phyloP scores from a whole-genome alignment of 2,888 invertebrate species.

The Blomia tropicalis region DNA sequence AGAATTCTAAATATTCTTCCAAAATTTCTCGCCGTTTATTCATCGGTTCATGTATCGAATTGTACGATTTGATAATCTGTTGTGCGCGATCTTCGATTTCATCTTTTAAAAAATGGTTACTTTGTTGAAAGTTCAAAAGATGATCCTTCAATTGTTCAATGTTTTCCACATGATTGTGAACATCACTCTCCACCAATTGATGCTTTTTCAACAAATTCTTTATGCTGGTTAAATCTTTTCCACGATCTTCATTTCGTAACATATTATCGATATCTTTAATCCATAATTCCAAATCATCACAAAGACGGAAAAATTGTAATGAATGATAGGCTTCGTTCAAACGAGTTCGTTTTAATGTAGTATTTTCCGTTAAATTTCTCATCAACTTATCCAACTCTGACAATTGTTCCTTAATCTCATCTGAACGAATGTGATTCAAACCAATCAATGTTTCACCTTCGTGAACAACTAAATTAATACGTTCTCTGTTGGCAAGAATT shows the following conservation, averaged over 20 bases:
- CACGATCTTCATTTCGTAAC: slow-evolving; percentile 56
- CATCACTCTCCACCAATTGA: slow-evolving; percentile 59
- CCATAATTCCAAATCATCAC: slow-evolving; percentile 87
- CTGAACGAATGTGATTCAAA: slow-evolving; percentile 68
- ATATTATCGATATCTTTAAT: slow-evolving; percentile 71
- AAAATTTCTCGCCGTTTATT: slow-evolving; percentile 77
- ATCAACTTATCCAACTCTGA: slow-evolving; percentile 71
- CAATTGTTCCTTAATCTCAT: slow-evolving; percentile 63
- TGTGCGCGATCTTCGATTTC: slow-evolving; percentile 62
- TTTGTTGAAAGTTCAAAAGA: slow-evolving; percentile 57
- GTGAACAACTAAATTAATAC: slow-evolving; percentile 62
- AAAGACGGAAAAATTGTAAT: slow-evolving; percentile 61
- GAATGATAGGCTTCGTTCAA: slow-evolving; percentile 78
- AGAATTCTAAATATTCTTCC: slow-evolving; percentile 69
- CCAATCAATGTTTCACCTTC: slow-evolving; percentile 57
- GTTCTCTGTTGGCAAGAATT: slow-evolving; percentile 66
- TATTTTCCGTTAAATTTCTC: slow-evolving; percentile 64
- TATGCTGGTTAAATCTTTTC: slow-evolving; percentile 72
- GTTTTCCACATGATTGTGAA: slow-evolving; percentile 62
- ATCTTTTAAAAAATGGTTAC: slow-evolving; percentile 71
- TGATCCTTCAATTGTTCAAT: slow-evolving; percentile 48
- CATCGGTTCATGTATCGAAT: slow-evolving; percentile 69
- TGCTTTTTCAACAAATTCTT: slow-evolving; percentile 51
- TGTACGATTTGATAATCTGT: slow-evolving; percentile 43
- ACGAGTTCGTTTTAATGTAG: slow-evolving; percentile 63